These are phyloP conservation scores for Megalonaias nervosa DNA, from an alignment of 1,140 invertebrate genomes.

Conservation along the genomic window DNA sequence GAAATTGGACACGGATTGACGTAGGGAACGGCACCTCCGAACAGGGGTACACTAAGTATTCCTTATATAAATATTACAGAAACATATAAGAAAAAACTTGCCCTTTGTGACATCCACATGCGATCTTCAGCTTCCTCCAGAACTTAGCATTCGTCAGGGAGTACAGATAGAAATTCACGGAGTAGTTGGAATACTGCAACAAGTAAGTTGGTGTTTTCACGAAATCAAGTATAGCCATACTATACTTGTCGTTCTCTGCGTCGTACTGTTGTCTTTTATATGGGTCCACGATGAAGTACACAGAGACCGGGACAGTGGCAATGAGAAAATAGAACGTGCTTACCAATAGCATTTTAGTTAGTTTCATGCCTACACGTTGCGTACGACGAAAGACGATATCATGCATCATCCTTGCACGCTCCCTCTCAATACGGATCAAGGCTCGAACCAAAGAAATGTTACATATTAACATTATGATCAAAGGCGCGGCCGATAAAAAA, in stretches of 20 bases:
- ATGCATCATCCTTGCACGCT: slow-evolving; percentile 19
- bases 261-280: slow-evolving; percentile 15
- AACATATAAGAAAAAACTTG: slow-evolving; percentile 1
- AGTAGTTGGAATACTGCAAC: slow-evolving; percentile 86
- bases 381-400: slow-evolving; percentile 6
- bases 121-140: slow-evolving; percentile 71
- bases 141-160: slow-evolving; percentile 87
- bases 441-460: slow-evolving; percentile 42
- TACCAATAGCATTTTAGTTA: slow-evolving; percentile 52
- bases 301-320: slow-evolving; percentile 50
- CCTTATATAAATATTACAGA: no score
- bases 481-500: slow-evolving; percentile 41
- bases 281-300: slow-evolving; percentile 53
- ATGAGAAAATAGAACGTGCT: slow-evolving; percentile 52
- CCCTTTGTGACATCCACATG: slow-evolving; percentile 19
- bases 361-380: slow-evolving; percentile 24
- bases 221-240: slow-evolving; percentile 45
- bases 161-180: slow-evolving; percentile 88
- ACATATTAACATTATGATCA: slow-evolving; percentile 42
- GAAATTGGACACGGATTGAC: no score
- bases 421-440: slow-evolving; percentile 7
- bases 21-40: no score
- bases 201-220: slow-evolving; percentile 75
- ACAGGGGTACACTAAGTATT: no score
- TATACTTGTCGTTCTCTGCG: neutral